phyloP scores from a whole-genome alignment of 2,797 vertebrate genomes.

The Psittacula derbiana region DNA sequence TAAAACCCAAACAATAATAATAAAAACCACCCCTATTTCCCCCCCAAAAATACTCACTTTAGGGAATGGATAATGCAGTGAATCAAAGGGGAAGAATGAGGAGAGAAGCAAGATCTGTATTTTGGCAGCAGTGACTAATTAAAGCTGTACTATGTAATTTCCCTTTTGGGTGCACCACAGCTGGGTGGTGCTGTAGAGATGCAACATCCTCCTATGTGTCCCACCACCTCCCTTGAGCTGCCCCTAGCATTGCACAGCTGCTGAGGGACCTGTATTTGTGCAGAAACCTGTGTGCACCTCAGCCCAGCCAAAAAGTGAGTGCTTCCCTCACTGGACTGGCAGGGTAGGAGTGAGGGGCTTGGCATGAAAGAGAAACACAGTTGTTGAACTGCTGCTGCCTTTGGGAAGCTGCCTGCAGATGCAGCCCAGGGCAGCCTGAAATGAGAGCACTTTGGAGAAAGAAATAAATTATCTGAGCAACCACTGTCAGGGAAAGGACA shows the following conservation, averaged over 20 bases:
- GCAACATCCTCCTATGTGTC: accelerated
- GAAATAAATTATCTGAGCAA: neutral
- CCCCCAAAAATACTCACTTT: neutral
- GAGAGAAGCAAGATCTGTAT: neutral
- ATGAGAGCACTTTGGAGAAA: neutral
- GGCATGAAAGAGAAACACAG: neutral
- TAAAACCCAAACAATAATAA: neutral
- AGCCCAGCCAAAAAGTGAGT: neutral
- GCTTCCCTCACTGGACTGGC: accelerated
- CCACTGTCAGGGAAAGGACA: neutral
- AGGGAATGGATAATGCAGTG: too few species aligned
- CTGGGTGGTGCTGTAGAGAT: neutral
- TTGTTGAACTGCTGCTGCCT: neutral
- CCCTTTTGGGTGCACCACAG: neutral
- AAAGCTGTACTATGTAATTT: neutral
- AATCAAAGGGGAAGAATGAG: neutral
- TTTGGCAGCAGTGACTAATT: neutral
- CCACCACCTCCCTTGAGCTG: neutral
- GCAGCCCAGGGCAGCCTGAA: neutral
- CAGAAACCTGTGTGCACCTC: accelerated
- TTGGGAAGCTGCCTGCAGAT: neutral
- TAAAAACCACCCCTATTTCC: neutral
- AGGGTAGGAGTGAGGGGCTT: accelerated
- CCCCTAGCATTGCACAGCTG: accelerated
- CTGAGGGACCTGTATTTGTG: neutral